Base-by-base conservation (phyloP, 2,888 invertebrate genomes). In the Kryphioiulus occultus region DNA sequence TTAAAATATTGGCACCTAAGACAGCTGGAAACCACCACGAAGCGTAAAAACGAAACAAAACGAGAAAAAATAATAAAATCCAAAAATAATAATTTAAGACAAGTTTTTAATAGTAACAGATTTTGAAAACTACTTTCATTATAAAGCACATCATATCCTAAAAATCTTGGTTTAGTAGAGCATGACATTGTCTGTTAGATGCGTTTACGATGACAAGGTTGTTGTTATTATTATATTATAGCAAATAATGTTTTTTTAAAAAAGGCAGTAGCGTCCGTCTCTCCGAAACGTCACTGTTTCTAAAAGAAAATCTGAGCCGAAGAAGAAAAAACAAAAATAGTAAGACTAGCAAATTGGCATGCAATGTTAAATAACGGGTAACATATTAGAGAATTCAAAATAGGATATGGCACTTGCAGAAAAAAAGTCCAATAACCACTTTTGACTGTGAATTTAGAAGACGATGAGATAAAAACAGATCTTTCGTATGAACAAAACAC, bases 111-210 rank as follows among this genome's bases (percentile, higher is more conserved):
- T 59, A 59, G 59, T 59, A 59, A 59, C 59, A 59, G 59, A 59
- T 59, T 59, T 59, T 59, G 59, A 59, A 59, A 59, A 59, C 59
- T 59, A 59, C 59, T 59, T 59, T 59, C 59, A 59, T 22, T 59
- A 59, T 59, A 59, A 59, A 59, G 59, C 59, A 59, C 59, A 59
- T 59, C 59, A 59, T 59, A 59, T 59, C 59, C 59, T 59, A 59
- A 59, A 39, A 59, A 59, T 59, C 22, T 59, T 59, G 4, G 59
- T 59, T 59, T 59, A 59, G 59, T 59, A 59, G 22, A 59, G 22
- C 17, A 59, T 59, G 59, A 59, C 59, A 59, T 59, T 59, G 59
- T 59, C 59, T 59, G 59, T 59, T 59, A 59, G 59, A 59, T 59
- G 59, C 22, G 17, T 59, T 59, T 59, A 59, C 59, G 59, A 59